phyloP scores from a whole-genome alignment of 2,888 invertebrate species.

The Podotricha telesiphe region DNA sequence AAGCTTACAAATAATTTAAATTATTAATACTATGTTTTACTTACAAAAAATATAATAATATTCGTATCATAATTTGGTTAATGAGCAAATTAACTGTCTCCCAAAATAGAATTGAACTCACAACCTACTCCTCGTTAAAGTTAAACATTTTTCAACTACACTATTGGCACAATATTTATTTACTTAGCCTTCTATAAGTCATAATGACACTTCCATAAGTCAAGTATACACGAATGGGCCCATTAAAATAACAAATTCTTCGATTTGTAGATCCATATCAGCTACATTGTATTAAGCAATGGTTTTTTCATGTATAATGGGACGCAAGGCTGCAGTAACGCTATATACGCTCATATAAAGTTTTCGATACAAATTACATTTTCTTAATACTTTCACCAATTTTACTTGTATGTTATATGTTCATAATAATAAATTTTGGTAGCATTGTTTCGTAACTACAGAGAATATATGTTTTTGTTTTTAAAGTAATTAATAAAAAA shows the following conservation, averaged over 20 bases:
- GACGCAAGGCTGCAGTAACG: slow-evolving; percentile 31
- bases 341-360: neutral
- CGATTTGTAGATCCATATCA: slow-evolving; percentile 38
- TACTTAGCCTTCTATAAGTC: slow-evolving; percentile 11
- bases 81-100: neutral
- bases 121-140: neutral
- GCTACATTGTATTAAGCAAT: slow-evolving; percentile 34
- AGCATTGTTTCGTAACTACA: slow-evolving; percentile 1
- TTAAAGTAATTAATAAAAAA: neutral
- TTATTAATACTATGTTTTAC: no score
- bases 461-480: neutral
- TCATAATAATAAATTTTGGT: slow-evolving; percentile 8
- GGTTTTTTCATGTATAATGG: slow-evolving; percentile 30
- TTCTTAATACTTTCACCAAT: neutral
- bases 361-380: neutral
- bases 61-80: neutral
- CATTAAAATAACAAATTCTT: slow-evolving; percentile 29
- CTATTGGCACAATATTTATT: neutral
- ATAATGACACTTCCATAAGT: slow-evolving; percentile 30
- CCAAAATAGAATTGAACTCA: neutral
- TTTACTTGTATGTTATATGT: neutral
- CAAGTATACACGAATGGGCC: slow-evolving; percentile 22
- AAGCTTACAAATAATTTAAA: no score
- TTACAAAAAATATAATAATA: no score
- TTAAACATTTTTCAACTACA: neutral